These are phyloP conservation scores for Leucophenga varia DNA, from an alignment of 1,140 invertebrate genomes.

Conservation along the genomic window DNA sequence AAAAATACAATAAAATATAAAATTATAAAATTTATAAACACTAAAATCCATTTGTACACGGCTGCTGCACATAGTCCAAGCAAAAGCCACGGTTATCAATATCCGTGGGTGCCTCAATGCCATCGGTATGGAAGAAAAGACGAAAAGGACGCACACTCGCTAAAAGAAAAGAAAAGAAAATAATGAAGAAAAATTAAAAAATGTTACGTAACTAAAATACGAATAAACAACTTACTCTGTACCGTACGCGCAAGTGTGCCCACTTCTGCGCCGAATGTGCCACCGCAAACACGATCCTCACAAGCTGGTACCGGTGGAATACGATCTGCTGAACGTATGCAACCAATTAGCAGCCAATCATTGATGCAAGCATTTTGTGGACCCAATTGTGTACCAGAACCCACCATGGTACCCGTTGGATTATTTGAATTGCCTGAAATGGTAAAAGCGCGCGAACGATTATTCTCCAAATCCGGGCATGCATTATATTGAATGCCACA, in stretches of 20 bases:
- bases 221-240: constrained; percentile 58
- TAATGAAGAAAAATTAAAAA: neutral
- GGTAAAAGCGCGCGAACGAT: constrained; percentile 68
- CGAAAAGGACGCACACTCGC: constrained; percentile 77
- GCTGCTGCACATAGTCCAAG: constrained; percentile 79
- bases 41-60: constrained; percentile 67
- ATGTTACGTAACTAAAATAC: neutral
- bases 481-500: constrained; percentile 82
- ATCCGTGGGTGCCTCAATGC: constrained; percentile 71
- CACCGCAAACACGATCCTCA: constrained; percentile 61
- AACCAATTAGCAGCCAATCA: constrained; percentile 78
- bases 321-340: constrained; percentile 60
- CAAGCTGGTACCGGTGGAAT: constrained; percentile 52
- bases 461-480: constrained; percentile 66
- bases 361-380: constrained; percentile 65
- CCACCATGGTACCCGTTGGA: constrained; percentile 67
- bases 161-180: constrained; percentile 54
- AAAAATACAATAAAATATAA: no score
- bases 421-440: constrained; percentile 72
- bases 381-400: constrained; percentile 59
- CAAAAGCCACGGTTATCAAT: constrained; percentile 77
- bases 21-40: no score
- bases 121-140: constrained; percentile 75
- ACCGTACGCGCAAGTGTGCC: constrained; percentile 56
- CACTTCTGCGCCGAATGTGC: constrained; percentile 58